Base-by-base conservation (phyloP, 2,888 invertebrate species). In the Megalurothrips usitatus region DNA sequence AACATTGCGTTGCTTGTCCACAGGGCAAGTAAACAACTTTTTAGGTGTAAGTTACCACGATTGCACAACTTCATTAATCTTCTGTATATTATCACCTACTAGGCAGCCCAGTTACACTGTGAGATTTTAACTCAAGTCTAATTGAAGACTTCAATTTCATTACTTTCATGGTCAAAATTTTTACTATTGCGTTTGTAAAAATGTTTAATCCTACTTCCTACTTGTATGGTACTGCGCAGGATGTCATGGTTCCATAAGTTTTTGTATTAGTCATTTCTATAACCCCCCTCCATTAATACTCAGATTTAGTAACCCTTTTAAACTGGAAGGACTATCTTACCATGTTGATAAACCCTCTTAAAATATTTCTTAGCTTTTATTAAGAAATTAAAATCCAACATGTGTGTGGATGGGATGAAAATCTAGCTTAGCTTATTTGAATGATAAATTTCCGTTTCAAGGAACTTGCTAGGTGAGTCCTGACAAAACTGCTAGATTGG, bases 41-140 rank as follows among this genome's bases (percentile, higher is more conserved):
- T 75, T 26, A 23, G 26, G 68, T 75, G 68, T 75, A 75, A 75
- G 68, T 75, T 75, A 75, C 68, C 68, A 75, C 68, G 23, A 11
- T 75, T 75, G 68, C 68, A 75, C 68, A 75, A 75, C 12, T 75
- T 75, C 12, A 26, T 12, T 26, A 8, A 58, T 14, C 6, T 19
- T 58, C 23, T 23, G 12, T 75, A 23, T 75, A 58, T 75, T 26
- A 26, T 75, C 68, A 75, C 23, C 68, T 26, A 23, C 9, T 75
- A 75, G n/a, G 6, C 58, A 58, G 58, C 58, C 17, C 58, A 26
- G 26, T 12, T 75, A 26, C 26, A 75, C 12, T 26, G 12, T 26
- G 26, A 75, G 68, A 75, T 26, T 26, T 26, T 75, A 26, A 23
- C 68, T 75, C 26, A 8, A 9, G 11, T 26, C 68, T 26, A 26